phyloP scores from a whole-genome alignment of 2,888 invertebrate genomes.

The Erebia epiphron region DNA sequence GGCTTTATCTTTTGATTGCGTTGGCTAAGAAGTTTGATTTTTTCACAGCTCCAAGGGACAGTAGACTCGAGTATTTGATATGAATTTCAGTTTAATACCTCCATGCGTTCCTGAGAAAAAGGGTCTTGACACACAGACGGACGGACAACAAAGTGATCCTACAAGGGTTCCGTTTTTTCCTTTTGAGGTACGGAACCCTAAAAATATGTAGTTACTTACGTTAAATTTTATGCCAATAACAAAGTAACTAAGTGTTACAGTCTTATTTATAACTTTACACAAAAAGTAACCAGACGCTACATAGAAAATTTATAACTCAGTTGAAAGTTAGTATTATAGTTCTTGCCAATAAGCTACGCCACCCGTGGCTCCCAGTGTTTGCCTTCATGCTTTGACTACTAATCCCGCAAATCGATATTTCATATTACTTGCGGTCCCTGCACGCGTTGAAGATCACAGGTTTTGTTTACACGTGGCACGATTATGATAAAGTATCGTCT shows the following conservation, averaged over 20 bases:
- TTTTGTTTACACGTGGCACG: not conserved
- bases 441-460: not conserved
- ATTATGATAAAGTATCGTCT: too few relatives aligned
- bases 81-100: too few relatives aligned
- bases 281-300: not conserved
- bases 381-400: constrained; percentile 16
- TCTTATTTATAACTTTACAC: not conserved
- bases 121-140: too few relatives aligned
- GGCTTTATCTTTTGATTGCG: too few relatives aligned
- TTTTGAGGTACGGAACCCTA: too few relatives aligned
- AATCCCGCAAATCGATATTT: constrained; percentile 17
- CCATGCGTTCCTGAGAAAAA: too few relatives aligned
- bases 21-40: too few relatives aligned
- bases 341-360: constrained; percentile 9
- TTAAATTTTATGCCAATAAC: not conserved
- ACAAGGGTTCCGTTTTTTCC: too few relatives aligned
- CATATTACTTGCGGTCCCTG: not conserved
- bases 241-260: not conserved
- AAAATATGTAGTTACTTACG: too few relatives aligned
- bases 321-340: constrained; percentile 5
- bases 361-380: constrained; percentile 6
- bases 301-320: not conserved
- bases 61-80: too few relatives aligned
- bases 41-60: too few relatives aligned
- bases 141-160: too few relatives aligned